Evolutionary conservation across 2,797 vertebrate species (phyloP).

Genomic region (Coilia nasus): DNA sequence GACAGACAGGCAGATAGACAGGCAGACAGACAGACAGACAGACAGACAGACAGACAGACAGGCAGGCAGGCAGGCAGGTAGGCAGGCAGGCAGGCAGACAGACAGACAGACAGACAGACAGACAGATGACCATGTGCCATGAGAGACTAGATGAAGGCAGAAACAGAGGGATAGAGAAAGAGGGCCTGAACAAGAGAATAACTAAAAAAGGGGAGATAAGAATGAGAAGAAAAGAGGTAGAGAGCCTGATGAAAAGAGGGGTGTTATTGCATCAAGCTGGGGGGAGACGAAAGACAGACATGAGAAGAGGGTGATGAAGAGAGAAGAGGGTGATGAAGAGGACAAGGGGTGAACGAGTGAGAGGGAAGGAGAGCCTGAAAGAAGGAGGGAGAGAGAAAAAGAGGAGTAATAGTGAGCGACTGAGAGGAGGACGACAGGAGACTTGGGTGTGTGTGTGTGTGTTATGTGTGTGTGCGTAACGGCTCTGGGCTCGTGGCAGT

Average conservation of each 20-base stretch:
- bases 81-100: too few species aligned
- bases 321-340: not conserved
- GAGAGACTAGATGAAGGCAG: not conserved
- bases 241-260: not conserved
- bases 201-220: not conserved
- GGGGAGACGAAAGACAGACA: not conserved
- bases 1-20: too few species aligned
- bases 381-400: not conserved
- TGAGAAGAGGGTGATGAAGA: not conserved
- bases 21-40: too few species aligned
- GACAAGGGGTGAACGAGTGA: not conserved
- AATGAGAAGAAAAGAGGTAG: not conserved
- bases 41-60: too few species aligned
- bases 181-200: not conserved
- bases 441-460: not conserved
- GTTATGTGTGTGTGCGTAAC: not conserved
- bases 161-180: not conserved
- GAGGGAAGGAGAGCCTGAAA: not conserved
- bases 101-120: too few species aligned
- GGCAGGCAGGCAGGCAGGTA: too few species aligned
- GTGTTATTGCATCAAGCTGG: not conserved
- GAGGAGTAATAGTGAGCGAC: not conserved
- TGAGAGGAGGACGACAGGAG: not conserved
- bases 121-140: too few species aligned
- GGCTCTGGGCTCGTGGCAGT: not conserved